These are phyloP conservation scores for Drepanosiphum platanoidis DNA, from an alignment of 2,888 invertebrate genomes.

Conservation along the genomic window DNA sequence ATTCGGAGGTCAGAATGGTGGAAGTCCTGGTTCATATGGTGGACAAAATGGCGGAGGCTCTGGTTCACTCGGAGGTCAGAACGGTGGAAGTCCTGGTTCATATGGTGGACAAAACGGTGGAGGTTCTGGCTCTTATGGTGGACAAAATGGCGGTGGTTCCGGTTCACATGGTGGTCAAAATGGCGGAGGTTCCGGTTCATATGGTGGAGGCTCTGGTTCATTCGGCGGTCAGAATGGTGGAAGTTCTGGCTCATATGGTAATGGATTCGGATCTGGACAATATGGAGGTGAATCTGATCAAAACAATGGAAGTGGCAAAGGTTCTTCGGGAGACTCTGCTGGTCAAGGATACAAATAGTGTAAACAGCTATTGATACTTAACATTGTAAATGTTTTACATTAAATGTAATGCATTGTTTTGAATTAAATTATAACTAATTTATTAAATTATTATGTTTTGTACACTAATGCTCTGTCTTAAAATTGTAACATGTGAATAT, in stretches of 20 bases:
- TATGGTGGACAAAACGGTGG: neutral
- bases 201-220: neutral
- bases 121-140: neutral
- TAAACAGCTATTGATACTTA: conserved; percentile 6
- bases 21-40: neutral
- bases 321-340: conserved; percentile 8
- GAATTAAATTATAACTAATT: conserved; percentile 34
- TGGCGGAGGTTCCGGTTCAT: neutral
- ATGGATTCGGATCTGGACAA: conserved; percentile 22
- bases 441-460: conserved; percentile 49
- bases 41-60: neutral
- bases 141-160: neutral
- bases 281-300: conserved; percentile 21
- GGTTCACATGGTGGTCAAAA: neutral
- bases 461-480: conserved; percentile 1
- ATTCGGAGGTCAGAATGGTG: neutral
- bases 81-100: neutral
- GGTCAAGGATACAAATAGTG: conserved; percentile 27
- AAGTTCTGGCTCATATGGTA: neutral
- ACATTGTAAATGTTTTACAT: conserved; percentile 21
- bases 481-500: conserved; percentile 11
- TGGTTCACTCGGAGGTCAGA: neutral
- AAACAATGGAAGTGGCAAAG: conserved; percentile 13
- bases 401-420: too few relatives aligned
- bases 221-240: neutral